These are phyloP conservation scores for Rosalia funebris DNA, from an alignment of 2,888 invertebrate genomes.

Conservation along the genomic window DNA sequence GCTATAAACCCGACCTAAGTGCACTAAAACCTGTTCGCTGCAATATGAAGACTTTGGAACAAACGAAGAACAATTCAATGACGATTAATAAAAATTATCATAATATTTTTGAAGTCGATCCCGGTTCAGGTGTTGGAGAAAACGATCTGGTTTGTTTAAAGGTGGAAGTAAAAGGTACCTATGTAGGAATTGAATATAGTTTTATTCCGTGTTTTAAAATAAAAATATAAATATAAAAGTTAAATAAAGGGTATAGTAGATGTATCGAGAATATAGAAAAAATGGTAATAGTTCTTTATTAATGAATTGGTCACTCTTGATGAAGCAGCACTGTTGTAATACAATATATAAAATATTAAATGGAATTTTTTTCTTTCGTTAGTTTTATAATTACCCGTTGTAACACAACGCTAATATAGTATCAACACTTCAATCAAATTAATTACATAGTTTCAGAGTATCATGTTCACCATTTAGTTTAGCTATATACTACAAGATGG, in stretches of 20 bases:
- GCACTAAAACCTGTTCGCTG: conserved; percentile 49
- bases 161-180: conserved; percentile 54
- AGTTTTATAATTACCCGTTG: too few relatives aligned
- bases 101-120: conserved; percentile 55
- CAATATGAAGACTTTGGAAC: conserved; percentile 46
- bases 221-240: background rate
- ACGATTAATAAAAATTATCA: conserved; percentile 46
- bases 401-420: too few relatives aligned
- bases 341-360: background rate
- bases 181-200: too few relatives aligned
- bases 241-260: background rate
- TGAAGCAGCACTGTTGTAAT: background rate
- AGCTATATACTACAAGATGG: too few relatives aligned
- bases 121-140: conserved; percentile 43
- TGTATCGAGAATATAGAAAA: background rate
- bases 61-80: conserved; percentile 50
- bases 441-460: too few relatives aligned
- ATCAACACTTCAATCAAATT: too few relatives aligned
- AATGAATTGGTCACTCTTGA: background rate
- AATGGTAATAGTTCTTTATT: background rate
- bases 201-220: too few relatives aligned
- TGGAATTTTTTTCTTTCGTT: too few relatives aligned
- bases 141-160: conserved; percentile 56
- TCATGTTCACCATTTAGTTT: too few relatives aligned
- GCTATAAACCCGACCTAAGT: conserved; percentile 51